Evolutionary conservation across 2,888 invertebrate genomes (phyloP), one percentile per base, ranked within the genome.

Genomic region (Autographa pulchrina): DNA sequence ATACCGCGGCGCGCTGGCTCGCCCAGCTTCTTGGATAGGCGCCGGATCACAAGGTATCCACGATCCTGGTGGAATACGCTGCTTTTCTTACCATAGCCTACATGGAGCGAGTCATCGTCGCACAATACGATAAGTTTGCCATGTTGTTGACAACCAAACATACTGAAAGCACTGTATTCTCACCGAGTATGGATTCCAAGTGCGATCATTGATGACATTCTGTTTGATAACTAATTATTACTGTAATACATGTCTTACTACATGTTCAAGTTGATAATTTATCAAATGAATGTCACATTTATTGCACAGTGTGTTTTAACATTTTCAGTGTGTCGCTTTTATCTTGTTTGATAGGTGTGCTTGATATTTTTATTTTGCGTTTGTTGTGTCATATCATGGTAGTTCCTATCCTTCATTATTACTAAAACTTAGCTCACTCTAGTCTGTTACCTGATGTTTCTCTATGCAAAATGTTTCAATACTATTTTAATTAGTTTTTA

Each of bases 1-100:
- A 99, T 99, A 92, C 98, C 99, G 65, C 96, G 99, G 70, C 97
- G 99, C 75, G 97, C 98, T 85, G 99, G 99, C 59, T 99, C 99
- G 70, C 99, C 99, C 25, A 98, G 98, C 93, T 99, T 99, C 94
- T 96, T 99, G 76, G 99, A 99, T 93, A 96, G 99, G 85, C 97
- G 99, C 72, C 97, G 99, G 84, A 99, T 99, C 88, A 99, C 99
- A 85, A 99, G 99, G 99, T 99, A 78, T 72, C 65, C 54, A 16
- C 52, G 2, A 60, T 11, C 8, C 52, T 14, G 67, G 80, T 68
- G 65, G 70, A 64, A 25, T 63, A 63, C 81, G 68, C 52, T 70
- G 78, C 70, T 78, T 78, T 77, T 70, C 68, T 32, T 41, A 32
- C 31, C 0, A 32, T 38, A 18, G 18, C 32, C 52, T 63, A 16